phyloP scores from a whole-genome alignment of 2,797 vertebrate species.

The Nothura maculosa region DNA sequence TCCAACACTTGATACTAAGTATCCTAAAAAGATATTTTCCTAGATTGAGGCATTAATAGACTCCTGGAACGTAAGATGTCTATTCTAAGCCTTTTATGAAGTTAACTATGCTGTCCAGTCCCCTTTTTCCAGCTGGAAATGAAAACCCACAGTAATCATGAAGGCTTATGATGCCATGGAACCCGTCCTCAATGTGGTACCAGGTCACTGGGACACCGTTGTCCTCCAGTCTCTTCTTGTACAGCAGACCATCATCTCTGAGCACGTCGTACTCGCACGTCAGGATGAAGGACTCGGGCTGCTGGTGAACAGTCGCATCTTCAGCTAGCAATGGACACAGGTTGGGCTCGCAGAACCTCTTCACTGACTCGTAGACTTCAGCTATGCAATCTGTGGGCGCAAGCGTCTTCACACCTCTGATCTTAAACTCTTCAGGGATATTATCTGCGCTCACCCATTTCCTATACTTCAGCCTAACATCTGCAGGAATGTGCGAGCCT shows the following conservation, averaged over 20 bases:
- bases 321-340: slow-evolving; percentile 83
- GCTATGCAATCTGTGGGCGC: slow-evolving; percentile 60
- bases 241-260: slow-evolving; percentile 87
- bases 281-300: slow-evolving; percentile 83
- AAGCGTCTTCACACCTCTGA: slow-evolving; percentile 40
- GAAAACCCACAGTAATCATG: slow-evolving; percentile 76
- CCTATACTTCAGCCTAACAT: slow-evolving; percentile 78
- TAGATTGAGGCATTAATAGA: slow-evolving; percentile 51
- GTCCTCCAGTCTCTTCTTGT: slow-evolving; percentile 85
- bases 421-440: slow-evolving; percentile 81
- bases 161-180: slow-evolving; percentile 83
- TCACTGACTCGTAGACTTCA: slow-evolving; percentile 78
- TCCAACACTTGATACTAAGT: slow-evolving; percentile 13
- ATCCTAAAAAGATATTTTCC: slow-evolving; percentile 50
- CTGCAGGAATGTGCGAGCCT: slow-evolving; percentile 81
- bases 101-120: slow-evolving; percentile 78
- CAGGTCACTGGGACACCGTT: slow-evolving; percentile 81
- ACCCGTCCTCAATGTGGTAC: slow-evolving; percentile 82
- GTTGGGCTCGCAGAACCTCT: slow-evolving; percentile 51
- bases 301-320: slow-evolving; percentile 73
- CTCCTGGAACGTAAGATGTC: slow-evolving; percentile 42
- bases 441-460: slow-evolving; percentile 85
- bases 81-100: slow-evolving; percentile 82
- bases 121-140: slow-evolving; percentile 81
- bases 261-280: slow-evolving; percentile 88